Evolutionary conservation across 1,140 invertebrate species (phyloP).

Genomic region (Pseudomyrmex concolor): DNA sequence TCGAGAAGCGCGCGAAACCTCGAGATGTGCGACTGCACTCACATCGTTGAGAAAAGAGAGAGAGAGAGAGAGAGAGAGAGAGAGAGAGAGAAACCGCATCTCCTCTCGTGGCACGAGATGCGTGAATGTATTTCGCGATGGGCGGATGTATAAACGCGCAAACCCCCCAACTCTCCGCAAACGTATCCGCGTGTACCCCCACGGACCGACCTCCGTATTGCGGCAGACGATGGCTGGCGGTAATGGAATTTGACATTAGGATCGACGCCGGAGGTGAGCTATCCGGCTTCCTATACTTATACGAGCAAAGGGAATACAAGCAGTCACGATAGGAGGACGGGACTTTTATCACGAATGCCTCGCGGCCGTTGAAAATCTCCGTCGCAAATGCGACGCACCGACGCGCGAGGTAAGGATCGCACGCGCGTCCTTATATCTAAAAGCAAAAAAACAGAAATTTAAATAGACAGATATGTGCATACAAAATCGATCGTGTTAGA

Average conservation of each 20-base stretch:
- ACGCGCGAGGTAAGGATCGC: not conserved
- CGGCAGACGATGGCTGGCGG: constrained; percentile 26
- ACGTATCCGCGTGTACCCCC: constrained; percentile 11
- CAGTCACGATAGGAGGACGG: not conserved
- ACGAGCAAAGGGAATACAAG: constrained; percentile 3
- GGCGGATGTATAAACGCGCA: constrained; percentile 39
- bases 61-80: too few species aligned
- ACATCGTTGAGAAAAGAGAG: not conserved
- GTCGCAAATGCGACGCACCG: constrained; percentile 12
- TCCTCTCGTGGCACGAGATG: not conserved
- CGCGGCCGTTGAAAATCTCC: constrained; percentile 42
- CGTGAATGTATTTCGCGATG: constrained; percentile 19
- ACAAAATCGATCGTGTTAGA: not conserved
- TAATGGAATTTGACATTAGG: constrained; percentile 78
- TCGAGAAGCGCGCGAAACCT: constrained; percentile 54
- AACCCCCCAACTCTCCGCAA: constrained; percentile 24
- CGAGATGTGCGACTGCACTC: constrained; percentile 50
- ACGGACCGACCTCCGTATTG: not conserved
- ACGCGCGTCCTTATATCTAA: not conserved
- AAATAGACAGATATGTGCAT: not conserved
- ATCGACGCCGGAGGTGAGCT: constrained; percentile 64
- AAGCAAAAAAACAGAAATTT: not conserved
- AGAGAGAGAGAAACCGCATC: not conserved
- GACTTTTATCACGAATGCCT: constrained; percentile 53
- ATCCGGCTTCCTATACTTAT: not conserved